Evolutionary conservation across 1,140 invertebrate species (phyloP), one percentile per base, ranked within the genome.

Genomic region (Proctacanthus coquilletti): DNA sequence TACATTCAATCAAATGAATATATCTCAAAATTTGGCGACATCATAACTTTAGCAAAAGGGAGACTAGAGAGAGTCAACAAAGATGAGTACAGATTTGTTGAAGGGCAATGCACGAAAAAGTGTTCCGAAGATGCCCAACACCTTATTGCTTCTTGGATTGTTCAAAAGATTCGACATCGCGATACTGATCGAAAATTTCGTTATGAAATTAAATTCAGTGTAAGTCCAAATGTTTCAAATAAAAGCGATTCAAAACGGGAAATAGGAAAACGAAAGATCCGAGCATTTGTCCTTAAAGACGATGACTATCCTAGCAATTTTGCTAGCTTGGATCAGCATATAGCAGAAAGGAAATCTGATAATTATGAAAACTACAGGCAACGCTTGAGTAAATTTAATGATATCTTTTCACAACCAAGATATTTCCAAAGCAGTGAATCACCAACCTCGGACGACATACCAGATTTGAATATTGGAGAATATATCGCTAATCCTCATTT

Each of bases 121-220:
- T 44, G 35, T 21, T 53, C 27, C 61, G 61, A 52, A 53, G 42
- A 51, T 60, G 40, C n/a, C n/a, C n/a, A n/a, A n/a, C 58, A 61
- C 36, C 53, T 71, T 3, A 64, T 65, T 43, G 72, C 72, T 0
- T 49, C 71, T 36, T 77, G 74, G 74, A 69, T 68, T 3, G 71
- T 77, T 0, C 72, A 74, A 50, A 62, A 71, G 20, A 66, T 74
- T 21, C 51, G 71, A 27, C 72, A 75, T 54, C 62, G 70, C 38
- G 70, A 74, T 41, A 46, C 51, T 13, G 61, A 65, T 36, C 50
- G 50, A 9, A 59, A 61, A 43, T 70, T 66, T 47, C 63, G 68
- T 42, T 75, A 72, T 46, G 73, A 77, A 49, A 55, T 75, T 41
- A 72, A 72, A 45, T 75, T 72, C 48, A 75, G 67, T 11, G 66